Evolutionary conservation across 2,888 invertebrate species (phyloP).

Genomic region (Drosophila koepferae): DNA sequence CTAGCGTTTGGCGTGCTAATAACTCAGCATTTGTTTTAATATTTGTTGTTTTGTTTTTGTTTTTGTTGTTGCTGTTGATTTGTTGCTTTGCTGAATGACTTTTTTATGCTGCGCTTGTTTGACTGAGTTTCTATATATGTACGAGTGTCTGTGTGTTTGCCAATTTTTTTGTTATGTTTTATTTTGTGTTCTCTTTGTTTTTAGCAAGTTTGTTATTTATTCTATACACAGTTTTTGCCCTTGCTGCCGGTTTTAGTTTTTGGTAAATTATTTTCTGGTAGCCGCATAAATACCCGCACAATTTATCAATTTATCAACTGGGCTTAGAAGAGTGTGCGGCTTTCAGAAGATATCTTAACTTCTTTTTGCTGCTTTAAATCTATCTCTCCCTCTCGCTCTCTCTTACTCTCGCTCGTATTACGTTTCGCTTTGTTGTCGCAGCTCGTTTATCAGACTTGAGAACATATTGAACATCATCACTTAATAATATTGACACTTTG

Average conservation of each 20-base stretch:
- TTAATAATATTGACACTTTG: conserved; percentile 79
- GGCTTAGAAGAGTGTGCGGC: no score
- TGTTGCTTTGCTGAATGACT: conserved; percentile 37
- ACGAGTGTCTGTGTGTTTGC: conserved; percentile 21
- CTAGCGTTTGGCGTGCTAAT: conserved; percentile 63
- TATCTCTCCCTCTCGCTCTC: not conserved
- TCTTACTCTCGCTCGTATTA: not conserved
- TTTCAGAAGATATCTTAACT: conserved; percentile 4
- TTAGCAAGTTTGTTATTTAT: conserved; percentile 50
- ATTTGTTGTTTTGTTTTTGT: conserved; percentile 17
- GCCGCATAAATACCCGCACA: conserved; percentile 71
- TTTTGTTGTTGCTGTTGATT: conserved; percentile 30
- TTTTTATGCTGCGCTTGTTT: conserved; percentile 37
- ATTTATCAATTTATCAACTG: conserved; percentile 78
- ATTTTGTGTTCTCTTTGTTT: conserved; percentile 24
- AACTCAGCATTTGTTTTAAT: conserved; percentile 73
- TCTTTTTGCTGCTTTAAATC: not conserved
- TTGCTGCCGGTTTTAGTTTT: conserved; percentile 66
- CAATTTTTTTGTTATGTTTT: conserved; percentile 26
- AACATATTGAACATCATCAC: conserved; percentile 74
- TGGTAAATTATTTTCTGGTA: conserved; percentile 76
- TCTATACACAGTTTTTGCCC: conserved; percentile 48
- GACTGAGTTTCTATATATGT: conserved; percentile 2
- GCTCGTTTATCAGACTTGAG: conserved; percentile 72
- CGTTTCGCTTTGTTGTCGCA: conserved; percentile 26